Base-by-base conservation (phyloP, 2,888 invertebrate species). In the Glomeris marginata region DNA sequence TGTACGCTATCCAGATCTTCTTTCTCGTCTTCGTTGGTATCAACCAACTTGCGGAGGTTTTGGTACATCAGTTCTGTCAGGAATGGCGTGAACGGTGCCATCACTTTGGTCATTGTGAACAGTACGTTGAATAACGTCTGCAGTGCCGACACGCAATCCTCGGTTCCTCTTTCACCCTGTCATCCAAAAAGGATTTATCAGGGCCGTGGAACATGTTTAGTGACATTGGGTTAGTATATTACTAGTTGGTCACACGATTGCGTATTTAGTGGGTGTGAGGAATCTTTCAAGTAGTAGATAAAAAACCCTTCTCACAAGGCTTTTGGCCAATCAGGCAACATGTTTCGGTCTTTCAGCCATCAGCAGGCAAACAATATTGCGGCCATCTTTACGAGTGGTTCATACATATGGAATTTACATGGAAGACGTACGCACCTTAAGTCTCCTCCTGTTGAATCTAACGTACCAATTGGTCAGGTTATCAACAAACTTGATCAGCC, bases 381-480 rank as follows among this genome's bases (percentile, higher is more conserved):
- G n/a, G n/a, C n/a, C n/a, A n/a, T n/a, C n/a, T n/a, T n/a, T n/a
- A n/a, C n/a, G n/a, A n/a, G n/a, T n/a, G n/a, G n/a, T n/a, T n/a
- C n/a, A n/a, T n/a, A n/a, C n/a, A n/a, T n/a, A n/a, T n/a, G n/a
- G n/a, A n/a, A n/a, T n/a, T n/a, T n/a, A n/a, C n/a, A n/a, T n/a
- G n/a, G 5, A 1, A 21, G 11, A 20, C 8, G 8, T 20, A 22
- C 54, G 52, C 44, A 68, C 73, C 69, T 95, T 97, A 53, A 98
- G 77, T 47, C 98, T 76, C 60, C 81, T 84, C 50, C 98, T 77
- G 67, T 98, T 98, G 80, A 98, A 84, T 55, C 97, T 75, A 33
- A 98, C 92, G 66, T 97, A 98, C 94, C 95, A 95, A 67, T 99
- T 99, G 28, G 97, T 98, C 2, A 98, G 75, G 64, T 95, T 87